Percentiles rank a stretch among this genome's conserved stretches.
Conservation (phyloP, 2,888 invertebrate genomes). For the Pseudanteris insignis region DNA sequence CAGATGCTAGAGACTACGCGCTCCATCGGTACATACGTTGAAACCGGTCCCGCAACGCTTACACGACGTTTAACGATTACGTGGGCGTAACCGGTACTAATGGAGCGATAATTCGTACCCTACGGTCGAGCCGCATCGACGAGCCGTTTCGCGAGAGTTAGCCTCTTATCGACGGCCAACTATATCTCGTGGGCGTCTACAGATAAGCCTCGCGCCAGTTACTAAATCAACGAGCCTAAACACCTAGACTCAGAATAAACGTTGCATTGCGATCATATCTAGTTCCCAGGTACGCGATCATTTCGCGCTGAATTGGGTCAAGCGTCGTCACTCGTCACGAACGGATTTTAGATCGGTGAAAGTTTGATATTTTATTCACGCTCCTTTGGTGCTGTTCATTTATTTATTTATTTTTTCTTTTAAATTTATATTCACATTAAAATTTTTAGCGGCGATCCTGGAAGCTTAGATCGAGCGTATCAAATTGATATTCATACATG, state of each 20-base stretch:
- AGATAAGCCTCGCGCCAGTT: conserved; percentile 36
- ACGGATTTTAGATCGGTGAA: conserved; percentile 7
- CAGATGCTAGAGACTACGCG: conserved; percentile 25
- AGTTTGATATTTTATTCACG: conserved; percentile 4
- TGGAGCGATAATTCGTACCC: conserved; percentile 49
- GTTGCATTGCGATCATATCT: conserved; percentile 22
- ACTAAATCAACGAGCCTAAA: conserved; percentile 42
- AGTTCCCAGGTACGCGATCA: conserved; percentile 5
- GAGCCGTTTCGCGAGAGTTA: conserved; percentile 38
- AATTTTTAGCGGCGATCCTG: too few species aligned
- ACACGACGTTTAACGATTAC: conserved; percentile 42
- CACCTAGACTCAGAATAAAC: conserved; percentile 33
- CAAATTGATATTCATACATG: too few species aligned
- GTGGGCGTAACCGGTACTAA: conserved; percentile 44
- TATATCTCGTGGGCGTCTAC: conserved; percentile 41
- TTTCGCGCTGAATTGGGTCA: conserved; percentile 21
- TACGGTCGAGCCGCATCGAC: conserved; percentile 32
- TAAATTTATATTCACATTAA: too few species aligned
- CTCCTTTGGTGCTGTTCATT: too few species aligned
- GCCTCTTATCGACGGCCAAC: conserved; percentile 41
- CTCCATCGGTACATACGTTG: conserved; percentile 36
- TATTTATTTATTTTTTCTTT: too few species aligned
- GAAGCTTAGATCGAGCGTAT: too few species aligned
- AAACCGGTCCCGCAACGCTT: conserved; percentile 43
- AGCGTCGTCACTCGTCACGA: background rate